Base-by-base conservation (phyloP, 2,888 invertebrate species). In the Galerucella nymphaeae region DNA sequence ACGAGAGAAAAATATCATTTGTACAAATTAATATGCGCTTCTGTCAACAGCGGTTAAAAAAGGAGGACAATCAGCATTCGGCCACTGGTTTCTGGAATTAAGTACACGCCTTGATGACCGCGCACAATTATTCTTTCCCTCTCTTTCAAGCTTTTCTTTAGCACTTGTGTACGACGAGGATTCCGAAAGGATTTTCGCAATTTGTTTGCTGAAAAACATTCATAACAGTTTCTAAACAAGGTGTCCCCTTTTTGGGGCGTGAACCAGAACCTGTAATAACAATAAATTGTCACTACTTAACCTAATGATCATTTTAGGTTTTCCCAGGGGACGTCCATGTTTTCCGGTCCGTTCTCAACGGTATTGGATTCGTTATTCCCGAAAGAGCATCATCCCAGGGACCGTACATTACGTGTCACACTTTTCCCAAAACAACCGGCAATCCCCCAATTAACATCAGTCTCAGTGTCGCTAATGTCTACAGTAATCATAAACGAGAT, bases 401-500 rank as follows among this genome's bases (percentile, higher is more conserved):
- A 58, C 64, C 70, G 70, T 73, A 68, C 30, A 72, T 76, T 76
- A 73, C 70, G 70, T 70, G 74, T 67, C 68, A 66, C 72, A 63
- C 58, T 69, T 71, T 72, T 73, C 66, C 73, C 75, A 69, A 75
- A 70, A 76, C 73, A 72, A 76, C 72, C 71, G 76, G 71, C 72
- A 14, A 55, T 61, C 68, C 69, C 38, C 72, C 74, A 74, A 76
- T 77, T 77, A 77, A 75, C 75, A 71, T 64, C 68, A 61, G 66
- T 64, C 65, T 70, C 76, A 62, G 71, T 66, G 75, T 76, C 74
- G 71, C 72, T 77, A 77, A 76, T 74, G 76, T 64, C 69, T 50
- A 62, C 72, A 72, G 75, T 76, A 77, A 76, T 71, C 72, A 72
- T 75, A 75, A 75, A 75, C 70, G 74, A 73, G 67, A 66, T 70